phyloP scores from a whole-genome alignment of 2,113 vertebrate species.

The Hippolais icterina region DNA sequence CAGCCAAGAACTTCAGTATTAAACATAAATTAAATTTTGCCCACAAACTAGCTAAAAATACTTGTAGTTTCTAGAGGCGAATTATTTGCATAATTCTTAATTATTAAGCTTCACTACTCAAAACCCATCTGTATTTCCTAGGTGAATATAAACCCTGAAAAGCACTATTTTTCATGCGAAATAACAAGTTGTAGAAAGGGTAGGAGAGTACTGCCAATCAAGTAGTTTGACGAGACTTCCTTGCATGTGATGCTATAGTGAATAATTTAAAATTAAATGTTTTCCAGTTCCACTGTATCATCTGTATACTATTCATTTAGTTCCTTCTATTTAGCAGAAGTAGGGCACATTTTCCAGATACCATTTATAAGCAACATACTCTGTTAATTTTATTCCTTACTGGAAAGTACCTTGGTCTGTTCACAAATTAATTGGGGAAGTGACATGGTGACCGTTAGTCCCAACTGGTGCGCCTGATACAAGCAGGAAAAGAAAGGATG shows the following conservation, averaged over 20 bases:
- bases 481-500: slow-evolving; percentile 20
- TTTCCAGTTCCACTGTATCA: slow-evolving; percentile 18
- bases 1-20: neutral
- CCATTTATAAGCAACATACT: slow-evolving; percentile 11
- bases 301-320: neutral
- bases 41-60: slow-evolving; percentile 15
- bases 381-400: slow-evolving; percentile 45
- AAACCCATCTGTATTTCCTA: neutral
- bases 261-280: neutral
- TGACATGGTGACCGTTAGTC: neutral
- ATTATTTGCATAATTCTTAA: neutral
- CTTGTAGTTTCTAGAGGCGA: neutral
- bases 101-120: neutral
- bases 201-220: neutral
- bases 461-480: neutral
- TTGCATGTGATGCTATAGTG: neutral
- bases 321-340: slow-evolving; percentile 55
- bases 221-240: neutral
- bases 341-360: slow-evolving; percentile 34
- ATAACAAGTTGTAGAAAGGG: neutral
- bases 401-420: slow-evolving; percentile 61
- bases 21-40: neutral
- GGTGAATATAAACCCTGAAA: neutral
- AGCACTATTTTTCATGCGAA: neutral
- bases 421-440: slow-evolving; percentile 59